Conservation (phyloP, 2,113 vertebrate species). For the Spilogale gracilis region DNA sequence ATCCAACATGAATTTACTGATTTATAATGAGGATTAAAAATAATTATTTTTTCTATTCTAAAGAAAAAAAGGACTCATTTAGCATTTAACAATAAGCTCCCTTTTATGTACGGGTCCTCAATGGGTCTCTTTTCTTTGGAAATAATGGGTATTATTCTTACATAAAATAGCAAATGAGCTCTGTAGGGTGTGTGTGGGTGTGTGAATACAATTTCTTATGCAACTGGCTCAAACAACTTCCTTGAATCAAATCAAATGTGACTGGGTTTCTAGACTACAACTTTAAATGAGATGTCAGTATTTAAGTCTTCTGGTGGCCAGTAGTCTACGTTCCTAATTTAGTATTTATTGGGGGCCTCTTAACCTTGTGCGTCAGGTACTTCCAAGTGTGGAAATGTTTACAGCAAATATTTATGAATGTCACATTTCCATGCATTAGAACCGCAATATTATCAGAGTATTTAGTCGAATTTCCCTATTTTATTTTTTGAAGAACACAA, state of each 20-base stretch:
- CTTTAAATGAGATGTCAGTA: not conserved
- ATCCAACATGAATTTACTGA: not conserved
- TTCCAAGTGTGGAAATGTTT: not conserved
- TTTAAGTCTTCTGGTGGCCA: not conserved
- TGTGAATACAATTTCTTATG: not conserved
- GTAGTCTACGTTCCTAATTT: not conserved
- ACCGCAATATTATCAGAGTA: not conserved
- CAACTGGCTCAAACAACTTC: not conserved
- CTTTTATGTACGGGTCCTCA: not conserved
- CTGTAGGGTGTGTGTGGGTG: not conserved
- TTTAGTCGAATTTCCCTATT: not conserved
- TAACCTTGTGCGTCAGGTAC: not conserved
- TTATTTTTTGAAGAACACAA: not conserved
- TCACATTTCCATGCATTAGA: not conserved
- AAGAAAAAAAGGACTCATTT: not conserved
- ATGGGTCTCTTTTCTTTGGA: not conserved
- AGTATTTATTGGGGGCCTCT: not conserved
- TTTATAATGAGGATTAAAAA: not conserved
- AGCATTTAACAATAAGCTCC: not conserved
- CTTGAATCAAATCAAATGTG: not conserved
- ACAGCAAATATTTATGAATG: not conserved
- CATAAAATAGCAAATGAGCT: not conserved
- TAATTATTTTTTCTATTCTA: not conserved
- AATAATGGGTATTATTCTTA: constrained; percentile 2
- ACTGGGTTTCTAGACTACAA: not conserved